Conservation (phyloP, 2,888 invertebrate species). For the Deladenus siricidicola region DNA sequence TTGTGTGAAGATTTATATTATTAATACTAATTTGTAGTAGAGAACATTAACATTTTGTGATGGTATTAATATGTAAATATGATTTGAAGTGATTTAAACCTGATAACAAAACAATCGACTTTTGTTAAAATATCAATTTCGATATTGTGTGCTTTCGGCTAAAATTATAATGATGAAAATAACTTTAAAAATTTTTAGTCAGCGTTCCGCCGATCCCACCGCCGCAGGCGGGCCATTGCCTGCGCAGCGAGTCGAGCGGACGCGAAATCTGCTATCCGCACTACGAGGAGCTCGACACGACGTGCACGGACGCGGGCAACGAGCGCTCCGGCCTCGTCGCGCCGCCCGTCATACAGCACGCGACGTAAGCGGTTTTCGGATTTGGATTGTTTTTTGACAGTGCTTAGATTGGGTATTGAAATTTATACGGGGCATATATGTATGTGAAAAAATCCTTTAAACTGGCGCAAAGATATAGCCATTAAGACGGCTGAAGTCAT, state of each 20-base stretch:
- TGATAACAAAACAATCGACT: too few species aligned
- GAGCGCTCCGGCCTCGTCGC: slow-evolving; percentile 41
- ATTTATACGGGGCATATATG: not conserved
- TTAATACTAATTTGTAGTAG: too few species aligned
- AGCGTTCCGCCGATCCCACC: slow-evolving; percentile 52
- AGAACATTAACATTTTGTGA: too few species aligned
- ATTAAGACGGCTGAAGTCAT: too few species aligned
- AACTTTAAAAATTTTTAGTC: slow-evolving; percentile 46
- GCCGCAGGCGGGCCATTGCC: slow-evolving; percentile 46
- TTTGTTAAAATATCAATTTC: too few species aligned
- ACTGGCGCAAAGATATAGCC: not conserved
- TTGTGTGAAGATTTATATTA: too few species aligned
- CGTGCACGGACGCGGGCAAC: slow-evolving; percentile 44
- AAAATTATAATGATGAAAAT: too few species aligned
- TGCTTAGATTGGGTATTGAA: not conserved
- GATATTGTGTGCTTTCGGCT: too few species aligned
- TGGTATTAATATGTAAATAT: too few species aligned
- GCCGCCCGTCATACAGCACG: slow-evolving; percentile 47
- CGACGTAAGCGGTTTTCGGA: slow-evolving; percentile 47
- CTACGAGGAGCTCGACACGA: slow-evolving; percentile 48
- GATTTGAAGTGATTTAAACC: too few species aligned
- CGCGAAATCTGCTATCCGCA: slow-evolving; percentile 48
- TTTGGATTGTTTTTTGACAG: not conserved
- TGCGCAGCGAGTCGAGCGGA: slow-evolving; percentile 37
- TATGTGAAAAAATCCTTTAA: not conserved